phyloP scores from a whole-genome alignment of 2,113 vertebrate genomes.

The Nyctereutes procyonoides region DNA sequence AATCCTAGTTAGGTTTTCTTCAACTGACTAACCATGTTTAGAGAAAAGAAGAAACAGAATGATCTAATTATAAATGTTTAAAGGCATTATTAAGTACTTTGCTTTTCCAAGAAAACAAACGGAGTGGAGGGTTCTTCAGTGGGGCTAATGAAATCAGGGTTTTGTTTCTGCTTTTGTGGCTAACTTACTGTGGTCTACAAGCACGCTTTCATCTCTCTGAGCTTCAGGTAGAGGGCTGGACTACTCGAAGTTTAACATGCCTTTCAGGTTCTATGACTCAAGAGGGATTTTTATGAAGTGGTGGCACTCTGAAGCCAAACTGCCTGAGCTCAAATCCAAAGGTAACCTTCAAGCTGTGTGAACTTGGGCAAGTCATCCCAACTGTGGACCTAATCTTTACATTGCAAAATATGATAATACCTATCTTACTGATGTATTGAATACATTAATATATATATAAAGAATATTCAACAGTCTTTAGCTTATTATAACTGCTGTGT shows the following conservation, averaged over 20 bases:
- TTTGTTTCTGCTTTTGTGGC: neutral
- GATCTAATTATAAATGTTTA: constrained; percentile 59
- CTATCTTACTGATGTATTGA: neutral
- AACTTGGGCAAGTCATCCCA: neutral
- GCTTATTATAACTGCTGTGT: neutral
- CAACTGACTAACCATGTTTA: constrained; percentile 58
- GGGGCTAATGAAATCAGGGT: neutral
- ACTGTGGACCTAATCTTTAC: neutral
- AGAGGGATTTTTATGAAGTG: neutral
- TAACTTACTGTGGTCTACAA: neutral
- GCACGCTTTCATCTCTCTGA: neutral
- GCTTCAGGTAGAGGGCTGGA: neutral
- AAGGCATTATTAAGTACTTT: constrained; percentile 46
- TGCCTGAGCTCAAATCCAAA: neutral
- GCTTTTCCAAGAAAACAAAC: neutral
- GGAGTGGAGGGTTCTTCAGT: neutral
- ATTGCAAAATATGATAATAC: neutral
- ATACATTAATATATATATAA: neutral
- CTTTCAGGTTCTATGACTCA: neutral
- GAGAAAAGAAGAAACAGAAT: constrained; percentile 55
- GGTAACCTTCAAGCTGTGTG: neutral
- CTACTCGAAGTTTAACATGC: neutral
- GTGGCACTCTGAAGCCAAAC: neutral
- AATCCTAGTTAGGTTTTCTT: constrained; percentile 57
- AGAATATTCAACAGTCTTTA: neutral